A percentile compares a stretch with the other conserved stretches of the same genome.
Evolutionary conservation across 2,888 invertebrate species (phyloP).

Genomic region (Pyrrhosoma nymphula): DNA sequence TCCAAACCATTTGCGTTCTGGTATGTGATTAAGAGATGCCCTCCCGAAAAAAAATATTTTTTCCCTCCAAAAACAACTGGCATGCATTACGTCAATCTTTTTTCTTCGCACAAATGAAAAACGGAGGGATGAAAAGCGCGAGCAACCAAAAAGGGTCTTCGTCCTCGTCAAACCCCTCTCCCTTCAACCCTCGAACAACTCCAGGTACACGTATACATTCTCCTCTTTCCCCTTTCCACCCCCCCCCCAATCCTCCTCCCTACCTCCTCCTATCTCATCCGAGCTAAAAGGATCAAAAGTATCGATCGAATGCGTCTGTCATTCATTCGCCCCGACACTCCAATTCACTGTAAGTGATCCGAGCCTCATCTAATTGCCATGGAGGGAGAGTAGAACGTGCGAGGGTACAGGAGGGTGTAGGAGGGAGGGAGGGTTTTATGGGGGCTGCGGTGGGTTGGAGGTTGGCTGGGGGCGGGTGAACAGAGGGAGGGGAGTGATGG

Average conservation of each 20-base stretch:
- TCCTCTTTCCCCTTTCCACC: not conserved
- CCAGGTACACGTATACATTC: too few species aligned
- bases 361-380: conserved; percentile 60
- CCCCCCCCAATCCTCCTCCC: not conserved
- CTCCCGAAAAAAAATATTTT: not conserved
- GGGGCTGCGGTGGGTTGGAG: not conserved
- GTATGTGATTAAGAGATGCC: not conserved
- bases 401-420: not conserved
- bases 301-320: conserved; percentile 55
- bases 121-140: not conserved
- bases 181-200: too few species aligned
- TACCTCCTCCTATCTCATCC: conserved; percentile 34
- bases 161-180: too few species aligned
- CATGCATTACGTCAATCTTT: conserved; percentile 49
- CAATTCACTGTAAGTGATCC: conserved; percentile 65
- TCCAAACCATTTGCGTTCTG: too few species aligned
- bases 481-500: not conserved
- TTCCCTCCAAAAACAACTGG: not conserved
- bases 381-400: not conserved
- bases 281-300: conserved; percentile 65
- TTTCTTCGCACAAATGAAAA: conserved; percentile 54
- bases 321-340: conserved; percentile 59
- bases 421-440: too few species aligned
- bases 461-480: not conserved
- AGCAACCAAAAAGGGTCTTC: too few species aligned